Evolutionary conservation across 2,888 invertebrate genomes (phyloP), one percentile per base, ranked within the genome.

Genomic region (Noctua fimbriata): DNA sequence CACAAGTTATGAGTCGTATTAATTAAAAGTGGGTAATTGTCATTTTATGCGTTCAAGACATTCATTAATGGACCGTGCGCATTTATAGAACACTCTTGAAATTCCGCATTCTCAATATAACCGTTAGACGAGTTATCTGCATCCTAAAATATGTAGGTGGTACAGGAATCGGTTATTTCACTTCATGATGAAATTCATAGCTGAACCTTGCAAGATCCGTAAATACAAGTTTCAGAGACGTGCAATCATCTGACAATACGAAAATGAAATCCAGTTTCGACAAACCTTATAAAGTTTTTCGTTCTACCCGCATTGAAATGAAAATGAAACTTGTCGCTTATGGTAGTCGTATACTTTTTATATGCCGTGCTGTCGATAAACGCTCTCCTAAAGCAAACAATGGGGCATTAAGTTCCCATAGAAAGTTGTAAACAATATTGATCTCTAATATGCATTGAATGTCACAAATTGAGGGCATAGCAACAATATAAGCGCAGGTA

Each of bases 401-500:
- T 94, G 88, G 90, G 74, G 85, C 89, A 89, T 87, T 86, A 88
- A 88, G 91, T 94, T 95, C 95, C 92, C 95, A 95, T 95, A 93
- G 95, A 95, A 94, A 95, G 94, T 95, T 93, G 93, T 94, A 93
- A 95, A 94, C 94, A 94, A 89, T 89, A 89, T 89, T 89, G 87
- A 89, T 89, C 87, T 89, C 90, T 89, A 89, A 88, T 85, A 83
- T 87, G 82, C 84, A 87, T 86, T 85, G 86, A 88, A 89, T 90
- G 89, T 87, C 86, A 89, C 89, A 90, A 87, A 82, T 71, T 76
- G 87, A 82, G 79, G 81, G 79, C 86, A 83, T 88, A 72, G 88
- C 83, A 87, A 89, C 87, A 78, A 83, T 78, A 81, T 63, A 49
- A 28, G 16, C 47, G 60, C 7, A n/a, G 65, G 21, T 73, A 73